These are phyloP conservation scores for Penelope pileata DNA, from an alignment of 2,113 vertebrate species.

Conservation along the genomic window DNA sequence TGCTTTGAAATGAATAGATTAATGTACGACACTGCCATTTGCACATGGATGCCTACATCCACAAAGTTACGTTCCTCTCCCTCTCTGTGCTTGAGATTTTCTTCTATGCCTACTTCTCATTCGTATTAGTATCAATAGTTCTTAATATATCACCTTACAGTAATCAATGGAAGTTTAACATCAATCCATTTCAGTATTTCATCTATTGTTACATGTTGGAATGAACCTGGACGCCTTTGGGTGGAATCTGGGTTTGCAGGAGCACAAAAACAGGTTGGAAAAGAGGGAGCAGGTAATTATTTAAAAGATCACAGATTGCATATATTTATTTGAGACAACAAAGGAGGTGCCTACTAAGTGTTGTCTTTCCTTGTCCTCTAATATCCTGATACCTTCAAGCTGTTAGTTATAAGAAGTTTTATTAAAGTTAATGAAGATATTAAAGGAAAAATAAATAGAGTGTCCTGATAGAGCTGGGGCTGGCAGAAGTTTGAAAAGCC, in stretches of 20 bases:
- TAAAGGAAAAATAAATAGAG: constrained; percentile 29
- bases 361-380: constrained; percentile 41
- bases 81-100: not conserved
- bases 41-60: not conserved
- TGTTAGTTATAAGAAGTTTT: constrained; percentile 54
- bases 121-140: constrained; percentile 26
- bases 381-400: constrained; percentile 14
- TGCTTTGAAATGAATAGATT: constrained; percentile 31
- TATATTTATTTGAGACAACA: not conserved
- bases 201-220: constrained; percentile 11
- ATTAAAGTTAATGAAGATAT: constrained; percentile 61
- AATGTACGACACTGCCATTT: not conserved
- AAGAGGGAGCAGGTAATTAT: constrained; percentile 12
- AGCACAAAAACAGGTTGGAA: constrained; percentile 21
- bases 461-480: constrained; percentile 21
- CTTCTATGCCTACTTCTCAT: not conserved
- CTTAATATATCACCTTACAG: constrained; percentile 41
- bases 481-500: constrained; percentile 41
- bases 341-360: not conserved
- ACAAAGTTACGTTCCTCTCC: not conserved
- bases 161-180: constrained; percentile 66
- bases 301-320: constrained; percentile 57
- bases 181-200: constrained; percentile 25
- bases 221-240: constrained; percentile 40
- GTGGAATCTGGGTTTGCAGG: not conserved